These are phyloP conservation scores for Piprites chloris DNA, from an alignment of 2,113 vertebrate genomes.

Conservation along the genomic window DNA sequence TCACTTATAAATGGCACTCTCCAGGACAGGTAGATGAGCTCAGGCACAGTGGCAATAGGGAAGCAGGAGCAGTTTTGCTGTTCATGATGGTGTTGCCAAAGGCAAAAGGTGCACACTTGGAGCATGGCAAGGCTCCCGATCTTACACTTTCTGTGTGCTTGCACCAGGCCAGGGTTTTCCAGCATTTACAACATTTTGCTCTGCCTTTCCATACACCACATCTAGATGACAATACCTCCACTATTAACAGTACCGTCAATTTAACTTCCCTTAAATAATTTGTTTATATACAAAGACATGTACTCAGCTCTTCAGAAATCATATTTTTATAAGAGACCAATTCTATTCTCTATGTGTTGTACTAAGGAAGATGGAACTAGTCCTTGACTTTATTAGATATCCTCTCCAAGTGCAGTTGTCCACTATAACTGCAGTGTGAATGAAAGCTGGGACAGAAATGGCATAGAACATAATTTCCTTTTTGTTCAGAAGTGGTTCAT, in stretches of 20 bases:
- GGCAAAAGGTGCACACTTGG: not conserved
- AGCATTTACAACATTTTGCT: accelerated
- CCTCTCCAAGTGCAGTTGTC: not conserved
- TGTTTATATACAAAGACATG: not conserved
- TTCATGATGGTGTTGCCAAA: not conserved
- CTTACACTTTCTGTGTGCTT: accelerated
- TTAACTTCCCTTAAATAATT: not conserved
- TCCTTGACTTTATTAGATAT: not conserved
- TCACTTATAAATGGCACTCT: accelerated
- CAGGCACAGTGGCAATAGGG: accelerated
- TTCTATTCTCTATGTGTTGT: not conserved
- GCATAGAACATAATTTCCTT: not conserved
- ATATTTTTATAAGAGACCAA: not conserved
- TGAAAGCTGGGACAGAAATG: not conserved
- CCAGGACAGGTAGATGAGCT: not conserved
- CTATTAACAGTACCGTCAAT: not conserved
- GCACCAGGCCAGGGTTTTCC: not conserved
- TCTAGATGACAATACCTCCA: not conserved
- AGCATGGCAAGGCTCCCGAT: not conserved
- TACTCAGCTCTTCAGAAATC: not conserved
- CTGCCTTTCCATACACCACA: accelerated
- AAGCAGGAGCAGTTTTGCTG: not conserved
- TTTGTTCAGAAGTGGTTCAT: not conserved
- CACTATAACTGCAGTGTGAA: not conserved
- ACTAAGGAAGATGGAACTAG: not conserved